Conservation (phyloP, 2,888 invertebrate genomes). For the Acanthosepion esculentum region DNA sequence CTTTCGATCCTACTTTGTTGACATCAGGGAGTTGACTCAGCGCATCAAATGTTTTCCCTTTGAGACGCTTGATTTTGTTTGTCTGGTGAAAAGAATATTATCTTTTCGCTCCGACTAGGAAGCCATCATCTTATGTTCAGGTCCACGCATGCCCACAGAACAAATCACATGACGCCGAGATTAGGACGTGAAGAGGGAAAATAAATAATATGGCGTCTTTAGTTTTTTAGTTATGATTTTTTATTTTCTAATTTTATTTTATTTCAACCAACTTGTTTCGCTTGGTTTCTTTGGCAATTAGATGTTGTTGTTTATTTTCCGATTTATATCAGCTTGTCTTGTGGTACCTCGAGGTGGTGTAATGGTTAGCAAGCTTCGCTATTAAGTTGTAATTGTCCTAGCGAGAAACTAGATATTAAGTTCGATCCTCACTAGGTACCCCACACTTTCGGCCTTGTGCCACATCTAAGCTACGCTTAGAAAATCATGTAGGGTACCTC, state of each 20-base stretch:
- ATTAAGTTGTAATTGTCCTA: too few species aligned
- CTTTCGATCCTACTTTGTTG: not conserved
- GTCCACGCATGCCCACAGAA: not conserved
- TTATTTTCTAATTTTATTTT: not conserved
- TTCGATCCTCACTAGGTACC: too few species aligned
- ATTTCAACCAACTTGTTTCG: not conserved
- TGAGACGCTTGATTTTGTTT: not conserved
- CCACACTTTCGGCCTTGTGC: too few species aligned
- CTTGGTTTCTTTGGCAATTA: not conserved
- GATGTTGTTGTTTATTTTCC: not conserved
- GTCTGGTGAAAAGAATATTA: not conserved
- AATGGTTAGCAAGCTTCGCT: too few species aligned
- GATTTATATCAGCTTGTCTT: not conserved
- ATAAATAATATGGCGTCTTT: not conserved
- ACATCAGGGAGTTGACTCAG: not conserved
- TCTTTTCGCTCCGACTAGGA: not conserved
- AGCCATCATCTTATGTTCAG: not conserved
- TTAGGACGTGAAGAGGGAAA: not conserved
- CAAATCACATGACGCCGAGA: not conserved
- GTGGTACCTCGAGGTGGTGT: not conserved
- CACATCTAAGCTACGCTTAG: too few species aligned
- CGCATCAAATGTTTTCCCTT: not conserved
- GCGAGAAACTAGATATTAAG: too few species aligned
- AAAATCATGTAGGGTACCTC: too few species aligned
- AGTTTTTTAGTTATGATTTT: not conserved